These are phyloP conservation scores for Phaedon cochleariae DNA, from an alignment of 2,888 invertebrate genomes.

Conservation along the genomic window DNA sequence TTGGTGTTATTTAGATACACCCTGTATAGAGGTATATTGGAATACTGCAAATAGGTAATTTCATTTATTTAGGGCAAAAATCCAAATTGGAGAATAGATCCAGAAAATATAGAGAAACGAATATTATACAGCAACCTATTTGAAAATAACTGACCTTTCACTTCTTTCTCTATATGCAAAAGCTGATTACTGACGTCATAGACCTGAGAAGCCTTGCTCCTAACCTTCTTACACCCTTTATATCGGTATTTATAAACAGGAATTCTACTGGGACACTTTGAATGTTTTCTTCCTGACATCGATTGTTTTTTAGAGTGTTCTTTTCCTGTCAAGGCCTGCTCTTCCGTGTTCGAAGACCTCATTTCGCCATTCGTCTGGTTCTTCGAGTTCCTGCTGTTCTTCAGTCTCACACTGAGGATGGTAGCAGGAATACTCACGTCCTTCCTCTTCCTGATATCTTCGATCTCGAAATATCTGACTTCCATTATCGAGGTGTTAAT, in stretches of 20 bases:
- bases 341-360: too few species aligned
- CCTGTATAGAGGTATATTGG: too few species aligned
- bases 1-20: too few species aligned
- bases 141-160: background rate
- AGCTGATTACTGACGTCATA: background rate
- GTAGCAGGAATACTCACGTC: background rate
- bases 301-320: too few species aligned
- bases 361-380: too few species aligned
- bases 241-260: slow-evolving; percentile 16
- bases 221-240: slow-evolving; percentile 4
- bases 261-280: slow-evolving; percentile 10
- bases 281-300: too few species aligned
- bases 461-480: slow-evolving; percentile 29
- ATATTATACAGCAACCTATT: too few species aligned
- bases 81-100: too few species aligned
- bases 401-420: background rate
- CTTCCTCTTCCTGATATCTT: slow-evolving; percentile 11
- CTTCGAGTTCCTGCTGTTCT: background rate
- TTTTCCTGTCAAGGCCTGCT: too few species aligned
- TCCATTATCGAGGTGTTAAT: background rate
- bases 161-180: background rate
- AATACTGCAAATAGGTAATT: too few species aligned
- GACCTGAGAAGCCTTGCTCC: background rate
- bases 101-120: too few species aligned
- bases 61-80: too few species aligned